Conservation (phyloP, 2,888 invertebrate genomes). For the Polylopha cassiicola region DNA sequence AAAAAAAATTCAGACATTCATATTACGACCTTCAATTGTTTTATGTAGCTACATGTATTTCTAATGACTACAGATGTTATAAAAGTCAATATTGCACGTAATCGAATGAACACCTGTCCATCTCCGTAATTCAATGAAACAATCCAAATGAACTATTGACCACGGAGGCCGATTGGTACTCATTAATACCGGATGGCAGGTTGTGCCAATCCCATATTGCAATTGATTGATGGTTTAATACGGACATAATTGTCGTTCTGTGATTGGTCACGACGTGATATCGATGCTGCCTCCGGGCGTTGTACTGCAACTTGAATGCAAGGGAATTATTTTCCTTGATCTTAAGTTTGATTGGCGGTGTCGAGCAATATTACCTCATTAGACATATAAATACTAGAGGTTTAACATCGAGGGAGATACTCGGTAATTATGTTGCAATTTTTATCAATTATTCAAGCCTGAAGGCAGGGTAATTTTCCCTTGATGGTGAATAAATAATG, state of each 20-base stretch:
- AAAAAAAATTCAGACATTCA: too few species aligned
- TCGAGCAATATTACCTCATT: neutral
- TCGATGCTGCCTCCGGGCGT: constrained; percentile 15
- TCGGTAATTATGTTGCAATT: too few species aligned
- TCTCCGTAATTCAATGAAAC: constrained; percentile 20
- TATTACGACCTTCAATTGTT: too few species aligned
- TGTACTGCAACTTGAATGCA: constrained; percentile 14
- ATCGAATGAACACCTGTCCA: too few species aligned
- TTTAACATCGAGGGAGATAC: too few species aligned
- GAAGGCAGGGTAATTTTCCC: too few species aligned
- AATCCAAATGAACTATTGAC: constrained; percentile 49
- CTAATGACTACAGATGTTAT: too few species aligned
- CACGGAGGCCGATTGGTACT: constrained; percentile 46
- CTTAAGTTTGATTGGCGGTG: constrained; percentile 3
- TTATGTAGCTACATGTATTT: too few species aligned
- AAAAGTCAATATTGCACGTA: too few species aligned
- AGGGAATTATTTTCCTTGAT: constrained; percentile 15
- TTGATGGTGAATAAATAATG: too few species aligned
- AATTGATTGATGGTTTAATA: constrained; percentile 69
- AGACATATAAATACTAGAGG: too few species aligned
- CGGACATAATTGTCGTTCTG: constrained; percentile 55
- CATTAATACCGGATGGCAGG: constrained; percentile 45
- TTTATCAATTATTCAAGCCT: too few species aligned
- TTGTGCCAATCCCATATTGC: constrained; percentile 49
- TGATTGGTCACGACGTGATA: constrained; percentile 59